phyloP scores from a whole-genome alignment of 2,113 vertebrate genomes.

The Tauraco erythrolophus region DNA sequence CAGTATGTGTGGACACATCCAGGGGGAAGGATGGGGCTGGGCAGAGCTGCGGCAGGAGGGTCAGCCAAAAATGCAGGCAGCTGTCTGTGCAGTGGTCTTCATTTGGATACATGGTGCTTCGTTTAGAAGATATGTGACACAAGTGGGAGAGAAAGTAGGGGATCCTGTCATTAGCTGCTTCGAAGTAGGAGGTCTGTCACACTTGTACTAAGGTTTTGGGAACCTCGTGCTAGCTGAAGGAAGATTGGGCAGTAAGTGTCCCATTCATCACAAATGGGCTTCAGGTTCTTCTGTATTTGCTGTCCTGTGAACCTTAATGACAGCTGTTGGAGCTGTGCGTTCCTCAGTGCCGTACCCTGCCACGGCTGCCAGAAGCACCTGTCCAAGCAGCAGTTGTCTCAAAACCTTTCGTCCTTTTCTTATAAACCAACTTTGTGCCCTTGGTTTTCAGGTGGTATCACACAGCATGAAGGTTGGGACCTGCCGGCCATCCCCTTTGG shows the following conservation, averaged over 20 bases:
- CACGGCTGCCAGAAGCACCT: neutral
- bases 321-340: neutral
- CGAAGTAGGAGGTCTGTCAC: neutral
- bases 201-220: neutral
- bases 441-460: neutral
- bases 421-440: neutral
- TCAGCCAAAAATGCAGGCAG: neutral
- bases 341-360: neutral
- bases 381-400: neutral
- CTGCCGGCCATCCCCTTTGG: neutral
- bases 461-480: neutral
- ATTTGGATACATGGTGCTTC: fast-evolving
- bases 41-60: neutral
- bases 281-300: neutral
- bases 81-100: fast-evolving
- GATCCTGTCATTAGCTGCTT: neutral
- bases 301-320: neutral
- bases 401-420: neutral
- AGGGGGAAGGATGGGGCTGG: neutral
- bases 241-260: neutral
- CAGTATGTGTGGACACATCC: neutral
- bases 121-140: neutral
- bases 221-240: neutral
- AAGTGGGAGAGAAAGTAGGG: neutral
- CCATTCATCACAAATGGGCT: neutral